Evolutionary conservation across 2,888 invertebrate genomes (phyloP).

Genomic region (Lottia gigantea): DNA sequence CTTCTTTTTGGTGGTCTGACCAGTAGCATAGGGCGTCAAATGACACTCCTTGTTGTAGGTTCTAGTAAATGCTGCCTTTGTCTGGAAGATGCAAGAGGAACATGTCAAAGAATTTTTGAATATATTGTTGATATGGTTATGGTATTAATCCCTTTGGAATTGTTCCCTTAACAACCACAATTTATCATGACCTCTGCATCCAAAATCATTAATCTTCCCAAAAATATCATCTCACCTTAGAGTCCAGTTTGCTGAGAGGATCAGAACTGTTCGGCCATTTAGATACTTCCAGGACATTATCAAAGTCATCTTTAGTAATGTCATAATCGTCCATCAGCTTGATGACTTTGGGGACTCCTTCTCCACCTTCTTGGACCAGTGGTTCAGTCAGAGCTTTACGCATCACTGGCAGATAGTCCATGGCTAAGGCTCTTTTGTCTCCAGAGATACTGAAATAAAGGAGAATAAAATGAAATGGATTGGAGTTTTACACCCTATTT

Average conservation of each 20-base stretch:
- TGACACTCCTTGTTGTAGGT: constrained; percentile 87
- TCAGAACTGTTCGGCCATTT: constrained; percentile 81
- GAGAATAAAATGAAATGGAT: background rate
- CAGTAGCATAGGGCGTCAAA: constrained; percentile 82
- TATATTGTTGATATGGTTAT: too few relatives aligned
- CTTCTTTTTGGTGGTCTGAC: constrained; percentile 74
- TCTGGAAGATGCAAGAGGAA: constrained; percentile 71
- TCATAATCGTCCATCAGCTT: constrained; percentile 85
- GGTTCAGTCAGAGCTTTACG: constrained; percentile 82
- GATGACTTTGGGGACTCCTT: constrained; percentile 80
- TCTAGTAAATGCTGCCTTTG: constrained; percentile 93
- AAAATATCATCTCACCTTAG: constrained; percentile 69
- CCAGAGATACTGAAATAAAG: constrained; percentile 77
- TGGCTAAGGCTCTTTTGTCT: constrained; percentile 82
- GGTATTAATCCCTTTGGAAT: too few relatives aligned
- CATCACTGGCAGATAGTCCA: constrained; percentile 88
- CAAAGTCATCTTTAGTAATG: constrained; percentile 90
- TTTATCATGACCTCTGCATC: too few relatives aligned
- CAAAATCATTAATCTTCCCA: background rate
- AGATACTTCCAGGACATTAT: constrained; percentile 86
- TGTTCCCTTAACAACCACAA: too few relatives aligned
- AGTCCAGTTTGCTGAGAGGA: constrained; percentile 77
- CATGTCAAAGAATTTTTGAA: background rate
- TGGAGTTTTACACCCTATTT: too few relatives aligned
- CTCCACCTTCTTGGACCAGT: constrained; percentile 76